Conservation (phyloP, 2,888 invertebrate species). For the Eupsilia transversa region DNA sequence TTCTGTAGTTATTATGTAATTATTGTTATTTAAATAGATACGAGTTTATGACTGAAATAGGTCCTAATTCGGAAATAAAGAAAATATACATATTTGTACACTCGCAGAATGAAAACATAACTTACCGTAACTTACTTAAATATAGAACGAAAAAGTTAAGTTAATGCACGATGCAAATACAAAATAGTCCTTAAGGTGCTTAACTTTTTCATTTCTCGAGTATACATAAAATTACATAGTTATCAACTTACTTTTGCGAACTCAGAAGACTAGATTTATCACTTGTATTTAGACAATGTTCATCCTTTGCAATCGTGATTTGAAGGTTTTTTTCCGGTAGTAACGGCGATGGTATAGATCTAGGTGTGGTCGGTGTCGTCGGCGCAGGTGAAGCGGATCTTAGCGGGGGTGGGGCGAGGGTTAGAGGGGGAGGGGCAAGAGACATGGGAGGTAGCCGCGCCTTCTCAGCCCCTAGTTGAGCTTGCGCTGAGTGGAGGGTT, state of each 20-base stretch:
- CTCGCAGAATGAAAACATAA: not conserved
- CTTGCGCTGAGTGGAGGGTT: constrained; percentile 83
- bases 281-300: constrained; percentile 84
- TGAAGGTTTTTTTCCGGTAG: constrained; percentile 86
- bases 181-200: no score
- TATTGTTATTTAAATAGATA: not conserved
- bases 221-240: not conserved
- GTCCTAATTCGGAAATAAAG: not conserved
- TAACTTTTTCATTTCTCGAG: not conserved
- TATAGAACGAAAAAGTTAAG: no score
- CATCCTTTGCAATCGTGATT: constrained; percentile 84
- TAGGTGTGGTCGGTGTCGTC: constrained; percentile 82
- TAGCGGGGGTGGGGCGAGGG: constrained; percentile 78
- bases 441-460: constrained; percentile 85
- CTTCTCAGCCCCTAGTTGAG: constrained; percentile 86
- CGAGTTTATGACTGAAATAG: not conserved
- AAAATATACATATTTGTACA: not conserved
- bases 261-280: constrained; percentile 88
- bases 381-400: constrained; percentile 78
- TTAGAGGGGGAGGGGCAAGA: constrained; percentile 80
- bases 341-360: constrained; percentile 82
- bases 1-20: not conserved
- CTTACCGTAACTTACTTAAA: no score
- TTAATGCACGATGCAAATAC: no score
- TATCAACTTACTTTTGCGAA: constrained; percentile 85